phyloP scores from a whole-genome alignment of 1,140 invertebrate species.

The Drosophila kohkoa region DNA sequence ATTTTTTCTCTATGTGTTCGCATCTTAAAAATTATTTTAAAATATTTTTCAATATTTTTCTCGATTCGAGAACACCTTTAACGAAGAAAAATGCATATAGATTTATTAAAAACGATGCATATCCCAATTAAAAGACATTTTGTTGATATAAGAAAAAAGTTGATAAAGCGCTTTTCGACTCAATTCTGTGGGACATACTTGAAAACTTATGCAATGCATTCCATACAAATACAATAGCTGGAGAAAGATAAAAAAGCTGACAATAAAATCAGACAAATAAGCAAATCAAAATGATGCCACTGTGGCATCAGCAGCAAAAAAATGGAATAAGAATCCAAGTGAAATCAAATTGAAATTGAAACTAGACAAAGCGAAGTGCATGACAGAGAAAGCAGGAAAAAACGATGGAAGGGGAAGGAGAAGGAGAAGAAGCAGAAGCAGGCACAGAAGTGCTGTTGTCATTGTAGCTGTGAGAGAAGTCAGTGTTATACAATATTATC shows the following conservation, averaged over 20 bases:
- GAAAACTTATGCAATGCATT: slow-evolving; percentile 12
- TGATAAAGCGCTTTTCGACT: too few relatives aligned
- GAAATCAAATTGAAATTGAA: slow-evolving; percentile 73
- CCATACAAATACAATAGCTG: slow-evolving; percentile 2
- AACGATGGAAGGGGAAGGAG: not conserved
- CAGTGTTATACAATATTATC: slow-evolving; percentile 77
- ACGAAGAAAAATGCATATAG: too few relatives aligned
- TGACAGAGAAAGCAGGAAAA: slow-evolving; percentile 5
- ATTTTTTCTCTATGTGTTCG: too few relatives aligned
- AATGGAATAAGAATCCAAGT: slow-evolving; percentile 3
- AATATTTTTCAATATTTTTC: too few relatives aligned
- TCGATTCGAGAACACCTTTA: too few relatives aligned
- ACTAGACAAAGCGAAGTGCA: slow-evolving; percentile 72
- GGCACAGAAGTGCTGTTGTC: slow-evolving; percentile 14
- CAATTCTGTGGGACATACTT: too few relatives aligned
- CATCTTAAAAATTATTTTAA: too few relatives aligned
- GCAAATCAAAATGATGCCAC: slow-evolving; percentile 62
- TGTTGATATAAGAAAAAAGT: too few relatives aligned
- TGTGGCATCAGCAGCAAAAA: slow-evolving; percentile 12
- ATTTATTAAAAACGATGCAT: too few relatives aligned
- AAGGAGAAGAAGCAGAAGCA: not conserved
- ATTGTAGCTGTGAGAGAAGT: slow-evolving; percentile 22
- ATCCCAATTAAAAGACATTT: too few relatives aligned
- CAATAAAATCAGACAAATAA: slow-evolving; percentile 57
- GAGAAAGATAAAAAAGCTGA: slow-evolving; percentile 34